Conservation (phyloP, 35 echinoderm and acorn worm genomes). For the Hemicentrotus pulcherrimus region DNA sequence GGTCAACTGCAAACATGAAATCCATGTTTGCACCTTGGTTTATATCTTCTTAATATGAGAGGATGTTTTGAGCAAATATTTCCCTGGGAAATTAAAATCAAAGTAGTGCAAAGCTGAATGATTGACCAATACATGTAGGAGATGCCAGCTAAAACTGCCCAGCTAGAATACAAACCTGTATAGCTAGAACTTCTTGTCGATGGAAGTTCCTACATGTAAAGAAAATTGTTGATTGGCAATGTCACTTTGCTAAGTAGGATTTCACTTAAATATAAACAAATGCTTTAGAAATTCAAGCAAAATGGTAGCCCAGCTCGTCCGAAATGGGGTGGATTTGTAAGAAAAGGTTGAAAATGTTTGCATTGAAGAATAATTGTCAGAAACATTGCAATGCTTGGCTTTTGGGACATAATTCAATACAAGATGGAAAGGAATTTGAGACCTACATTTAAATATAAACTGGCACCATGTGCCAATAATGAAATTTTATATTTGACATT, state of each 20-base stretch:
- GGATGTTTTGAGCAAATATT: background rate
- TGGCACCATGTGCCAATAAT: background rate
- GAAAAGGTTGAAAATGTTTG: background rate
- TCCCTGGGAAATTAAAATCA: background rate
- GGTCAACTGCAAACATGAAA: background rate
- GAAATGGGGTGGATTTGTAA: background rate
- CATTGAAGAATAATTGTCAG: background rate
- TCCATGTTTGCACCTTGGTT: background rate
- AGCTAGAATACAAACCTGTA: background rate
- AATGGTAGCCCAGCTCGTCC: background rate
- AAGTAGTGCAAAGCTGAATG: background rate
- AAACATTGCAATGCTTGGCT: background rate
- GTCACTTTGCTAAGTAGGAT: background rate
- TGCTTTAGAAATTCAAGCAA: background rate
- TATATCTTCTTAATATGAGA: background rate
- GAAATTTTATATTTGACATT: slow-evolving; percentile 23
- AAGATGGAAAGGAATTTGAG: background rate
- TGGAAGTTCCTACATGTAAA: background rate
- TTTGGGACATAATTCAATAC: background rate
- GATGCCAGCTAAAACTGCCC: background rate
- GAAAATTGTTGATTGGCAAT: background rate
- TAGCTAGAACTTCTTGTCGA: background rate
- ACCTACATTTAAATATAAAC: background rate
- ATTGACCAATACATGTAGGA: background rate
- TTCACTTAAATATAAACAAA: background rate